Conservation (phyloP, 35 echinoderm and acorn worm genomes). For the Apostichopus japonicus region DNA sequence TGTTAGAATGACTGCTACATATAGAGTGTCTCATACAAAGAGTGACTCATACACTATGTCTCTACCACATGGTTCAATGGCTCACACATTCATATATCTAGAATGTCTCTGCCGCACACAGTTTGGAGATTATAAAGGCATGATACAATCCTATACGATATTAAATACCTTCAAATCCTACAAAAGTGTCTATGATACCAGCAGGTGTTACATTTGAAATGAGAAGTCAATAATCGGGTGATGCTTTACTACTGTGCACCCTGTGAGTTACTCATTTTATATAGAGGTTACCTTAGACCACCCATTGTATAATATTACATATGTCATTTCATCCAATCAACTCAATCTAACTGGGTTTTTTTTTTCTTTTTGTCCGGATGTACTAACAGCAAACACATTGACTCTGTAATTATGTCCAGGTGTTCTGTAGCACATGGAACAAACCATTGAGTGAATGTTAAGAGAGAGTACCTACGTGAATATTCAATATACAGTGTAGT, state of each 20-base stretch:
- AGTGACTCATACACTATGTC: too few relatives aligned
- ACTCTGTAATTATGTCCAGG: slow-evolving; percentile 4
- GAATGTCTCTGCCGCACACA: too few relatives aligned
- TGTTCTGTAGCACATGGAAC: background rate
- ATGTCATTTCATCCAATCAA: slow-evolving; percentile 19
- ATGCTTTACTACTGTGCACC: background rate
- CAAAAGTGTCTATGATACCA: background rate
- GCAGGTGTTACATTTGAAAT: background rate
- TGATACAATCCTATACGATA: too few relatives aligned
- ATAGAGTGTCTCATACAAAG: too few relatives aligned
- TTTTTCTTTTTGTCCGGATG: slow-evolving; percentile 8
- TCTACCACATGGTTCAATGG: too few relatives aligned
- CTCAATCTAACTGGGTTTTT: background rate
- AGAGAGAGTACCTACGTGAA: too few relatives aligned
- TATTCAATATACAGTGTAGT: too few relatives aligned
- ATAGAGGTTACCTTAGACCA: slow-evolving; percentile 28
- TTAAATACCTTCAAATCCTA: background rate
- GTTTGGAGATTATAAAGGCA: too few relatives aligned
- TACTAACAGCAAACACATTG: slow-evolving; percentile 46
- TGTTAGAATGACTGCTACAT: too few relatives aligned
- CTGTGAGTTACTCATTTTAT: background rate
- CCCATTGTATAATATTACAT: slow-evolving; percentile 46
- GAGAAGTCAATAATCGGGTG: background rate
- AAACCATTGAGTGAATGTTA: background rate
- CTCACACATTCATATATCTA: too few relatives aligned